These are phyloP conservation scores for Heteromurus nitidus DNA, from an alignment of 2,888 invertebrate species.

Conservation along the genomic window DNA sequence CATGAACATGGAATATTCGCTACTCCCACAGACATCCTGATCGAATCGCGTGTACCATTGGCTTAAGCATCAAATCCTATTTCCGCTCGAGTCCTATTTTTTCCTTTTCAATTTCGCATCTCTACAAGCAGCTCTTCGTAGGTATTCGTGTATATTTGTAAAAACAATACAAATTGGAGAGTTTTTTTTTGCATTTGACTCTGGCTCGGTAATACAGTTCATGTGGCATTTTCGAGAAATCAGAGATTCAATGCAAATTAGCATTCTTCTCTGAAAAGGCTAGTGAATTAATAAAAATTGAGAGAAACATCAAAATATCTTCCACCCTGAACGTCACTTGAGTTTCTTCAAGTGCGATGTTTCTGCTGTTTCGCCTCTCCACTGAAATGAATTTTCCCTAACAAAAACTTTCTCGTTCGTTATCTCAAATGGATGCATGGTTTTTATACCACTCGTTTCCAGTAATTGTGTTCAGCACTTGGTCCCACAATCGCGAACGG, in stretches of 20 bases:
- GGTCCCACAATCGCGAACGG: too few relatives aligned
- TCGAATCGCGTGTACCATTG: neutral
- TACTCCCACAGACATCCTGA: neutral
- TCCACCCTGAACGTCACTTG: neutral
- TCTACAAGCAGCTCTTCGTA: neutral
- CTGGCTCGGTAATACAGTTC: neutral
- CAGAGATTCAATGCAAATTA: conserved; percentile 43
- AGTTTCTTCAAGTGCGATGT: conserved; percentile 4
- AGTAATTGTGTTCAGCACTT: neutral
- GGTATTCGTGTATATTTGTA: too few relatives aligned
- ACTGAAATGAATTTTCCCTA: neutral
- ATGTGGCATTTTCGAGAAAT: neutral
- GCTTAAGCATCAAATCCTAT: neutral
- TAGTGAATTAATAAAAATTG: conserved; percentile 10
- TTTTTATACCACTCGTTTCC: neutral
- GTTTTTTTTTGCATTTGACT: neutral
- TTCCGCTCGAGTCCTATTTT: neutral
- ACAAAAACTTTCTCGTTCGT: neutral
- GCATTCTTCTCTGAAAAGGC: conserved; percentile 21
- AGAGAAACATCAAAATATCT: neutral
- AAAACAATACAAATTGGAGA: conserved; percentile 37
- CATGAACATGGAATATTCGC: neutral
- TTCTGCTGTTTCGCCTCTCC: neutral
- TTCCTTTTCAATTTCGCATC: neutral
- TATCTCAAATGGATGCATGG: neutral